These are phyloP conservation scores for Sylvilagus floridanus DNA, from an alignment of 2,797 vertebrate species.

Conservation along the genomic window DNA sequence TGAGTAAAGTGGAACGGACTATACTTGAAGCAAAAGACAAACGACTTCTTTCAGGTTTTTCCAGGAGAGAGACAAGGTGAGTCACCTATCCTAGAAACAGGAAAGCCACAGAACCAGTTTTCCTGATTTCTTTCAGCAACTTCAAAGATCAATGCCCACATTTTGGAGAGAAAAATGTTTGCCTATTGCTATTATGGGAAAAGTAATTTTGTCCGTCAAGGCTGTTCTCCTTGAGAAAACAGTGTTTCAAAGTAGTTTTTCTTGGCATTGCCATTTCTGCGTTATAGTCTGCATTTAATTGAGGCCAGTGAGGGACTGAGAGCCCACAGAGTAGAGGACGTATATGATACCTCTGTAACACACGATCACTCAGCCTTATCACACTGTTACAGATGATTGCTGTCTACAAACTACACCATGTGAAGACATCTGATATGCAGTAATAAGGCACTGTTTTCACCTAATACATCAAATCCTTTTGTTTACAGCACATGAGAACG, in stretches of 20 bases:
- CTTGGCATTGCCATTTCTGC: background rate
- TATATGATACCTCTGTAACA: background rate
- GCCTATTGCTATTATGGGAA: background rate
- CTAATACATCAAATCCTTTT: background rate
- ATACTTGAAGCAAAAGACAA: background rate
- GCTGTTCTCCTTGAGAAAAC: background rate
- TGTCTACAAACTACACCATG: background rate
- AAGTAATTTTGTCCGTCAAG: background rate
- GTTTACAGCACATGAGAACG: background rate
- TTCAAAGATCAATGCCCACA: background rate
- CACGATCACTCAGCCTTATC: background rate
- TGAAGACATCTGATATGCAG: background rate
- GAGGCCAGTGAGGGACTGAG: background rate
- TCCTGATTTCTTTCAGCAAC: background rate
- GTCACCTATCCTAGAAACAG: background rate
- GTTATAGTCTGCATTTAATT: background rate
- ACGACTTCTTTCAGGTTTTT: background rate
- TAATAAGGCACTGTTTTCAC: background rate
- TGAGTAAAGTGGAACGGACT: background rate
- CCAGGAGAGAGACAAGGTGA: rapidly evolving
- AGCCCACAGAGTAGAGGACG: background rate
- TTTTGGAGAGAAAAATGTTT: background rate
- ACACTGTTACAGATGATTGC: background rate
- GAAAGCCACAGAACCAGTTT: background rate
- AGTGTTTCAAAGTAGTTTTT: background rate